Evolutionary conservation across 2,113 vertebrate species (phyloP).

Genomic region (Hippocampus barbouri): DNA sequence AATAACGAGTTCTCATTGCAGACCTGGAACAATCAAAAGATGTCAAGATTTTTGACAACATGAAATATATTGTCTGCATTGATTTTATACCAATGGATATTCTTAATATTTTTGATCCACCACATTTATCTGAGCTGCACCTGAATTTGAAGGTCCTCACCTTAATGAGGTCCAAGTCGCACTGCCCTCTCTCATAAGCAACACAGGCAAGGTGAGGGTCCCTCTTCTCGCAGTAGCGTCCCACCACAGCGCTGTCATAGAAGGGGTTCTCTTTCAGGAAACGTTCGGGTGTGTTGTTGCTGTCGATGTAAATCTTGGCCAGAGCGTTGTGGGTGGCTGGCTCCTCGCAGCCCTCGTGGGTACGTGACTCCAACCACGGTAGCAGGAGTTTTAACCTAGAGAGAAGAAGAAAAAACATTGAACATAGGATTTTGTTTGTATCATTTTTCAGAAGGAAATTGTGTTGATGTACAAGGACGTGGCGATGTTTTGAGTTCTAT

Average conservation of each 20-base stretch:
- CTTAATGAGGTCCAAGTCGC: slow-evolving; percentile 90
- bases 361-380: slow-evolving; percentile 86
- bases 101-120: not conserved
- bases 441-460: not conserved
- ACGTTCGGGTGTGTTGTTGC: slow-evolving; percentile 85
- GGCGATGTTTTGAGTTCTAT: slow-evolving; percentile 13
- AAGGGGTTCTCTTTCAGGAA: slow-evolving; percentile 87
- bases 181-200: slow-evolving; percentile 86
- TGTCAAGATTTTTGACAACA: not conserved
- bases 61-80: not conserved
- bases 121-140: not conserved
- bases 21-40: slow-evolving; percentile 66
- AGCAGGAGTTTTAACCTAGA: slow-evolving; percentile 84
- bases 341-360: slow-evolving; percentile 88
- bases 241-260: slow-evolving; percentile 85
- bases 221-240: slow-evolving; percentile 87
- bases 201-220: slow-evolving; percentile 89
- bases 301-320: slow-evolving; percentile 93
- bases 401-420: not conserved
- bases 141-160: slow-evolving; percentile 49
- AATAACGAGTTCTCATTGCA: slow-evolving; percentile 93
- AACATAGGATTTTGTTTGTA: not conserved
- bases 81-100: not conserved
- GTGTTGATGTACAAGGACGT: slow-evolving; percentile 9
- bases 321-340: slow-evolving; percentile 88